phyloP scores from a whole-genome alignment of 1,140 invertebrate genomes.

The Meloidogyne exigua region DNA sequence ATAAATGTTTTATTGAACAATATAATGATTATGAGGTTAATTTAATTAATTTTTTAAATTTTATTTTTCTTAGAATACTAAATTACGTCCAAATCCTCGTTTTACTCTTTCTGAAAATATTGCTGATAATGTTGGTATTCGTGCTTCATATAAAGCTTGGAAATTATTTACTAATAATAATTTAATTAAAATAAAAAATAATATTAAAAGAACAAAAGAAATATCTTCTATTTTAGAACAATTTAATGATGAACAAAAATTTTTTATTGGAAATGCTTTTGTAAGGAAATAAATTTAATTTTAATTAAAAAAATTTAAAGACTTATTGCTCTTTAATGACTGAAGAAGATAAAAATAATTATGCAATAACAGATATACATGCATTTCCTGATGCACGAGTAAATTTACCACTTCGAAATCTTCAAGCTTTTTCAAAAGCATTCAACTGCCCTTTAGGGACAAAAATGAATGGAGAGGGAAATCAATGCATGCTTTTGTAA shows the following conservation, averaged over 20 bases:
- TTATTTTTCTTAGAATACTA: not conserved
- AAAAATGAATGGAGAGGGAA: not conserved
- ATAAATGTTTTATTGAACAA: not conserved
- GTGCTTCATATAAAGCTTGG: not conserved
- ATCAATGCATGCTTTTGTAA: not conserved
- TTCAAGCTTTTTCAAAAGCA: not conserved
- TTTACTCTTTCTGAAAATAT: not conserved
- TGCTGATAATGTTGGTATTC: not conserved
- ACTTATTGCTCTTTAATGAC: not conserved
- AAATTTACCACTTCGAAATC: not conserved
- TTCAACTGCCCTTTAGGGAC: not conserved
- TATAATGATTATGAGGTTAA: too few relatives aligned
- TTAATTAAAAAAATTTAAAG: not conserved
- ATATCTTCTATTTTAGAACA: not conserved
- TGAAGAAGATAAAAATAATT: too few relatives aligned
- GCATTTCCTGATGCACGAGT: not conserved
- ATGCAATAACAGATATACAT: too few relatives aligned
- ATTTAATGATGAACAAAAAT: not conserved
- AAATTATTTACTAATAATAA: not conserved
- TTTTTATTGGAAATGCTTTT: slow-evolving; percentile 1
- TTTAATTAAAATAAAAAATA: not conserved
- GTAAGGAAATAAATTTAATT: not conserved
- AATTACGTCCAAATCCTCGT: not conserved
- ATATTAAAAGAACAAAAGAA: not conserved
- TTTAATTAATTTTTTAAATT: too few relatives aligned